phyloP scores from a whole-genome alignment of 2,113 vertebrate genomes.

The Eudyptes chrysolophus region DNA sequence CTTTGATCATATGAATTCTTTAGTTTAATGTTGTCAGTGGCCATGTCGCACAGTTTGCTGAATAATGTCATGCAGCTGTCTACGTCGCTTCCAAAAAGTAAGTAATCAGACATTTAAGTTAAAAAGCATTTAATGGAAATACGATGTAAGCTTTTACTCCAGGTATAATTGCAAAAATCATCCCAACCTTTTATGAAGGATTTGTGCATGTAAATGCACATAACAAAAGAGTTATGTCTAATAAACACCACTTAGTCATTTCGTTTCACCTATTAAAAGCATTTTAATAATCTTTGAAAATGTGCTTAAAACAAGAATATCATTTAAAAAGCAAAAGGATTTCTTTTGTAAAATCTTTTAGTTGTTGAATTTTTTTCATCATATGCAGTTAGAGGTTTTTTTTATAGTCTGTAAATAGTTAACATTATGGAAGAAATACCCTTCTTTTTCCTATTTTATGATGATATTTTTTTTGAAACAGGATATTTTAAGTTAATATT shows the following conservation, averaged over 20 bases:
- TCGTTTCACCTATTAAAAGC: neutral
- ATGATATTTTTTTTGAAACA: neutral
- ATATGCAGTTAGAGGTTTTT: neutral
- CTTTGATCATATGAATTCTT: neutral
- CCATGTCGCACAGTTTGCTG: neutral
- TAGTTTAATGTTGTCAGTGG: neutral
- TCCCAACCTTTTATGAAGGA: neutral
- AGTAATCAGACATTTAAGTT: neutral
- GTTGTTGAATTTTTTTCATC: neutral
- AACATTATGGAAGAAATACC: neutral
- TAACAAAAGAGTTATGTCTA: neutral
- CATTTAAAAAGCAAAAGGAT: neutral
- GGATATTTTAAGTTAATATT: constrained; percentile 40
- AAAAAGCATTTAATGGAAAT: neutral
- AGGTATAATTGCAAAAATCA: neutral
- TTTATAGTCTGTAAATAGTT: neutral
- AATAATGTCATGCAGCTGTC: neutral
- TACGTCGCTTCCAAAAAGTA: neutral
- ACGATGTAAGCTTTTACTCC: neutral
- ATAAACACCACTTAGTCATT: neutral
- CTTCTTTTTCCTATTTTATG: neutral
- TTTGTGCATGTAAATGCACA: neutral
- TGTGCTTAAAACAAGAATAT: neutral
- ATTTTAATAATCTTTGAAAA: neutral
- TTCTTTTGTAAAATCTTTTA: neutral